Evolutionary conservation across 2,888 invertebrate genomes (phyloP).

Genomic region (Alsophila aescularia): DNA sequence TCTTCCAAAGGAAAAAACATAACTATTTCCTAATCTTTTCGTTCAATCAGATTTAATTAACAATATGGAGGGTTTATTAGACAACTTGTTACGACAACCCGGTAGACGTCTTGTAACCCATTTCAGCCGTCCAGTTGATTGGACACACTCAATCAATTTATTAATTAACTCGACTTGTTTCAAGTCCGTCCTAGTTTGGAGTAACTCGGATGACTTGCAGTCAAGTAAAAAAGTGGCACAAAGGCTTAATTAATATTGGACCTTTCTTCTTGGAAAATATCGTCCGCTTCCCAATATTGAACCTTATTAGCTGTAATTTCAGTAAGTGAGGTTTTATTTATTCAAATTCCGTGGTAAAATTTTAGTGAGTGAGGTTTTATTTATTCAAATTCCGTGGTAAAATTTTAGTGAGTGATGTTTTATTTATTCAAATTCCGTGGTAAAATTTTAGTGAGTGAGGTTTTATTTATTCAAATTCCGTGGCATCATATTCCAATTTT

Average conservation of each 20-base stretch:
- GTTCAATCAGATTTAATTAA: constrained; percentile 19
- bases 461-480: too few relatives aligned
- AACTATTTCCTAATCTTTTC: constrained; percentile 1
- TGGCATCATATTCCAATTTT: too few relatives aligned
- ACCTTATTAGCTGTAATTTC: too few relatives aligned
- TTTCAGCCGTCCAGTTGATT: constrained; percentile 19
- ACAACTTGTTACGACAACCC: constrained; percentile 1
- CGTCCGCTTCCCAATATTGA: too few relatives aligned
- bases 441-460: too few relatives aligned
- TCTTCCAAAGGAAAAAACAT: not conserved
- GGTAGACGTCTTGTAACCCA: constrained; percentile 11
- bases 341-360: too few relatives aligned
- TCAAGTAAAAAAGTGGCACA: constrained; percentile 7
- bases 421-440: too few relatives aligned
- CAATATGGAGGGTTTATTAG: constrained; percentile 14
- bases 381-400: too few relatives aligned
- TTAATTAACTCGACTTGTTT: constrained; percentile 32
- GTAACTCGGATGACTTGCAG: constrained; percentile 31
- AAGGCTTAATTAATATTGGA: constrained; percentile 9
- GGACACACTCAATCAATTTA: constrained; percentile 29
- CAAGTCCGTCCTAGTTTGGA: constrained; percentile 16
- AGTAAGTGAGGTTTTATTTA: too few relatives aligned
- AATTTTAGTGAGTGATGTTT: too few relatives aligned
- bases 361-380: too few relatives aligned
- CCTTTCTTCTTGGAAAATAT: not conserved